Base-by-base conservation (phyloP, 1,140 invertebrate genomes). In the Sycophaga agraensis region DNA sequence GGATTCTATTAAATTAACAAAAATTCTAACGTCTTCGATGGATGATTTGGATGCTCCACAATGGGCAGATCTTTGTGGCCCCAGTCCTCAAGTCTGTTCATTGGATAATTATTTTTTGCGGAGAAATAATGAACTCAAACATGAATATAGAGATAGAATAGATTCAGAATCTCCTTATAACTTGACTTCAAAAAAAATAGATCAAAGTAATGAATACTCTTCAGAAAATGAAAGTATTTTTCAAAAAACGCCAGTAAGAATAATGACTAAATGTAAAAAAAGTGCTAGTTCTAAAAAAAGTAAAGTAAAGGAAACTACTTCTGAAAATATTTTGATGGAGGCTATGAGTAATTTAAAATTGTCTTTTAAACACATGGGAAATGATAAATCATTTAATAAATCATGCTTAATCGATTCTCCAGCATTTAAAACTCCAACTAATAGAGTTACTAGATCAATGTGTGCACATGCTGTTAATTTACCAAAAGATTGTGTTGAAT, bases 11-110 rank as follows among this genome's bases (percentile, higher is more conserved):
- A n/a, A 48, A 5, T 19, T 40, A 16, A 28, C 16, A 37, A 43
- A 39, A 28, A n/a, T 46, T 24, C 34, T 19, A 45, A 21, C 40
- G 16, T 37, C 17, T 16, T 63, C 43, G 11, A 74, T 75, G 73
- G 73, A 67, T 24, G 55, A 66, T 12, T 60, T 65, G 31, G 60
- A 69, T 21, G 78, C 76, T 21, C 75, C 77, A 2, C 75, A 77
- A 17, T 78, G 74, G 74, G 65, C 67, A 34, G 76, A 80, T 55
- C 77, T 80, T 19, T 48, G 21, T 48, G 66, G 55, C 1, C 31
- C 53, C 0, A 79, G 72, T 50, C 71, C 75, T 9, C 63, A 66
- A 16, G 14, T 65, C 5, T n/a, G n/a, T n/a, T 40, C 37, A 1
- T 42, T 43, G 2, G 70, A 73, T 8, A 68, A 66, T 22, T 79